Evolutionary conservation across 2,797 vertebrate genomes (phyloP), one percentile per base, ranked within the genome.

Genomic region (Danio choprae): DNA sequence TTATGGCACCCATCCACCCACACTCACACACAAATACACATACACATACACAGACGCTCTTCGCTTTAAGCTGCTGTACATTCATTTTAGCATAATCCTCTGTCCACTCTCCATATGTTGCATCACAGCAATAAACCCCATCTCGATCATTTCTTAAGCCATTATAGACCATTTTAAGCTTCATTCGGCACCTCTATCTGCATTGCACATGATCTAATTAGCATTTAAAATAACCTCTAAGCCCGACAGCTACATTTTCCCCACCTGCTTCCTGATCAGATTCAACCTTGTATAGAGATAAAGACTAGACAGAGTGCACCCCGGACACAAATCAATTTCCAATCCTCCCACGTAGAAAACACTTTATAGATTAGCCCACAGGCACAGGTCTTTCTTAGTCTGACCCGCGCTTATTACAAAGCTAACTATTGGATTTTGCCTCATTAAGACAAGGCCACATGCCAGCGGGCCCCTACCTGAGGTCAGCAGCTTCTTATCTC

Each of bases 371-470:
- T 80, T 80, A 79, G 40, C 20, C 55, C 41, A 58, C 38, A 43
- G 43, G 8, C 51, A 10, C 44, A 36, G 53, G 72, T 64, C 68
- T 76, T 80, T 59, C 59, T 76, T 75, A 53, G 65, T 41, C 62
- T 83, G 82, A 83, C 82, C 82, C 64, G 44, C 59, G 6, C 82
- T 83, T 77, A 67, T 83, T 80, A 76, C 72, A 83, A 83, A 80
- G 44, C 72, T 76, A 75, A 74, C 73, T 76, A 83, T 80, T 83
- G 77, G 73, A 83, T 80, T 83, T 76, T 16, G 10, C 73, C 77
- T 80, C 82, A 83, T 80, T 80, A 83, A 71, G 58, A 80, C 55
- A 65, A 58, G 58, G 67, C 76, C 72, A 53, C 71, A 83, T 62
- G 65, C 71, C 48, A 74, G 53, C 38, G 10, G 44, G 73, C 22